Evolutionary conservation across 1,140 invertebrate species (phyloP), one percentile per base, ranked within the genome.

Genomic region (Brachionus koreanus): DNA sequence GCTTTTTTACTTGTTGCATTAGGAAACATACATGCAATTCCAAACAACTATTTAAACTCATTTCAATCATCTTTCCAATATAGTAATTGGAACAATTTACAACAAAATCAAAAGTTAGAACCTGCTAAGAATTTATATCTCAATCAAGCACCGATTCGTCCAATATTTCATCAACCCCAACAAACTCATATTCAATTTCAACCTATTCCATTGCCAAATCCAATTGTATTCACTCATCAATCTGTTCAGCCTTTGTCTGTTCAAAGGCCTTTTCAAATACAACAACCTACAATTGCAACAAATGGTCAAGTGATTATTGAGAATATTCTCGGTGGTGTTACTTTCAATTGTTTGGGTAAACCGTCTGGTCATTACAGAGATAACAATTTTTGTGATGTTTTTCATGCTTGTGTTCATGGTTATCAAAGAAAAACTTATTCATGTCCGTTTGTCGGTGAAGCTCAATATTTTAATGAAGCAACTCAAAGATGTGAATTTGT

Each of bases 341-440:
- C 81, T 37, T 82, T 82, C 29, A 57, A 82, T 82, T 82, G 81
- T 43, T 29, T 39, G 16, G n/a, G 23, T 43, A 42, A 37, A n/a
- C 35, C 37, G 42, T 25, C 46, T 43, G 81, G 81, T 69, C 81
- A 82, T 72, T 69, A 25, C 12, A 69, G 42, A 43, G 65, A 82
- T 35, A n/a, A 37, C 35, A 29, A 29, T 16, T 82, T 37, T 57
- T 82, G 81, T 72, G 81, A 82, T 69, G 65, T 82, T 35, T 82
- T 82, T 72, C 81, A 82, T 72, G 81, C 81, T 29, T 82, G 81
- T 82, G 37, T 82, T 67, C 25, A 35, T 52, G 81, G 81, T 46
- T 25, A 49, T 46, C 61, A 82, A 52, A 67, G 37, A 49, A 65
- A 65, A 39, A 67, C 63, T 7, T 82, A 67, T 25, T 23, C 57